Evolutionary conservation across 2,113 vertebrate species (phyloP).

Genomic region (Ptilonorhynchus violaceus): DNA sequence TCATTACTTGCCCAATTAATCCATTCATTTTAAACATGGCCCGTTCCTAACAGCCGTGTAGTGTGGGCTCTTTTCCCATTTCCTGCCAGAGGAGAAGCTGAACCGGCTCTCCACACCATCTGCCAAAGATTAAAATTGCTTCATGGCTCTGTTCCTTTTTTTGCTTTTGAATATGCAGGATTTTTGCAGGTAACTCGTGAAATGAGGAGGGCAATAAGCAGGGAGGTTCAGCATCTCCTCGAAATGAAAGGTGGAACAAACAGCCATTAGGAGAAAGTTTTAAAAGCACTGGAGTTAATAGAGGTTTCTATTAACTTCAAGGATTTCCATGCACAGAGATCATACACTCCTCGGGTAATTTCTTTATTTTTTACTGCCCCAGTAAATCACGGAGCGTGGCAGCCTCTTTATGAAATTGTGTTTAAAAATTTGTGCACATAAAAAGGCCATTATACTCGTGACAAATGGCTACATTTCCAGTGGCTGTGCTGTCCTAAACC

Average conservation of each 20-base stretch:
- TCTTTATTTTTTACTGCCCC: conserved; percentile 26
- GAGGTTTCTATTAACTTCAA: conserved; percentile 7
- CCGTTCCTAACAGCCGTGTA: conserved; percentile 29
- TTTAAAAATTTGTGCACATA: conserved; percentile 45
- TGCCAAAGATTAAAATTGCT: conserved; percentile 42
- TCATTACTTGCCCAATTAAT: conserved; percentile 55
- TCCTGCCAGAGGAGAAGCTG: conserved; percentile 39
- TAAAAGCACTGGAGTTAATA: neutral
- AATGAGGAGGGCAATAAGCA: neutral
- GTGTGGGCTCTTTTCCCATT: conserved; percentile 28
- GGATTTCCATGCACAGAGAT: neutral
- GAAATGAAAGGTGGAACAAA: neutral
- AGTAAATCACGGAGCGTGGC: neutral
- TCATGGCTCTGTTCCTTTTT: neutral
- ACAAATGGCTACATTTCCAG: neutral
- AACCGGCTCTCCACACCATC: conserved; percentile 30
- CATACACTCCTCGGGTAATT: neutral
- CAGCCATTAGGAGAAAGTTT: neutral
- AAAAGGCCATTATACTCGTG: conserved; percentile 9
- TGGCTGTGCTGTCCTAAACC: neutral
- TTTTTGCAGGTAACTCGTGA: conserved; percentile 3
- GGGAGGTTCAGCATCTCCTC: neutral
- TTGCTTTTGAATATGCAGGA: neutral
- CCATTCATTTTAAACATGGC: conserved; percentile 41
- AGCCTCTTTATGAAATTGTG: conserved; percentile 18